These are phyloP conservation scores for Campylomormyrus tamandua DNA, from an alignment of 2,113 vertebrate species.

Conservation along the genomic window DNA sequence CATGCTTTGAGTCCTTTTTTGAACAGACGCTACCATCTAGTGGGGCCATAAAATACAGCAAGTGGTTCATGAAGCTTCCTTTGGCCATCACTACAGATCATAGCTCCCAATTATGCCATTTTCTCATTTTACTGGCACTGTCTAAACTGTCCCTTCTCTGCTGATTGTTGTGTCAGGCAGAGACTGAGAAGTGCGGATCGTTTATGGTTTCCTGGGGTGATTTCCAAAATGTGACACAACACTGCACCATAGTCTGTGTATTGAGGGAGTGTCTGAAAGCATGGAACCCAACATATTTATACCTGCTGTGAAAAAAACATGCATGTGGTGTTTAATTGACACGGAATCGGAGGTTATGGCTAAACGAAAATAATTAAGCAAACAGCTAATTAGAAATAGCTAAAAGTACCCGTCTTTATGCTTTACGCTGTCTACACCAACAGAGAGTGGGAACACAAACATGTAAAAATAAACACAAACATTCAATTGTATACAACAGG, in stretches of 20 bases:
- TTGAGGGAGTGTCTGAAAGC: not conserved
- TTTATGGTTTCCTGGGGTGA: not conserved
- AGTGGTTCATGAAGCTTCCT: no score
- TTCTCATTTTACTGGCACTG: not conserved
- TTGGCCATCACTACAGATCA: not conserved
- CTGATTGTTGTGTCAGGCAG: not conserved
- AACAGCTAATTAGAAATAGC: not conserved
- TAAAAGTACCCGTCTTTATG: not conserved
- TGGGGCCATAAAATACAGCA: no score
- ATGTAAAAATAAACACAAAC: not conserved
- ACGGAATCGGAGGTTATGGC: not conserved
- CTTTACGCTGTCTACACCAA: not conserved
- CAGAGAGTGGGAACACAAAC: not conserved
- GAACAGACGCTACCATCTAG: no score
- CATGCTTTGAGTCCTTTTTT: no score
- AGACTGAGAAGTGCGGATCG: not conserved
- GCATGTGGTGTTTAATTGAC: not conserved
- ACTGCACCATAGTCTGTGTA: not conserved
- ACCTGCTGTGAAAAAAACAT: not conserved
- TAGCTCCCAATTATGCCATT: not conserved
- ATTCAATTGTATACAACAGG: not conserved
- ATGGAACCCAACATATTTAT: not conserved
- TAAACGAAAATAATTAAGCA: not conserved
- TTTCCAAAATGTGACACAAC: not conserved
- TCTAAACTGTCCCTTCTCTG: not conserved